Evolutionary conservation across 1,140 invertebrate genomes (phyloP).

Genomic region (Globodera ellingtonae): DNA sequence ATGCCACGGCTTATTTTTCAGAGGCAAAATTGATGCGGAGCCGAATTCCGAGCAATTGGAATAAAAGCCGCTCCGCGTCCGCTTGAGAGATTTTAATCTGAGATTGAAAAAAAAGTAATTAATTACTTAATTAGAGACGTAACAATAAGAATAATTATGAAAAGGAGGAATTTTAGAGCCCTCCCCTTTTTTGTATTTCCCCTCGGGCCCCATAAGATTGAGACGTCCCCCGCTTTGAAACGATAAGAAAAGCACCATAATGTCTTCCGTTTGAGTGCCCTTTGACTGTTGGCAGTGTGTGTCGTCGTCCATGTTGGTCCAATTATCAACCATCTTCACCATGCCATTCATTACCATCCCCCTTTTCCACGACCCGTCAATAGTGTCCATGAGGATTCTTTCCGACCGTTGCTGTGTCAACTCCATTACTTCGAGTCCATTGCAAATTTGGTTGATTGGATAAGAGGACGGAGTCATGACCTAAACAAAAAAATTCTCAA

Average conservation of each 20-base stretch:
- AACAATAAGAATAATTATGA: background rate
- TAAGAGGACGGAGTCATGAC: conserved; percentile 4
- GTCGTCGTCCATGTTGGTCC: background rate
- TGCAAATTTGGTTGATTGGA: background rate
- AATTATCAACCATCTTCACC: background rate
- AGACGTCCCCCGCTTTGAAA: no score
- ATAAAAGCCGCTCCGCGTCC: conserved; percentile 18
- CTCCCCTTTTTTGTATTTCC: no score
- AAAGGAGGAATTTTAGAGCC: background rate
- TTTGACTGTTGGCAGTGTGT: background rate
- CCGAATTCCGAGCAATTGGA: conserved; percentile 18
- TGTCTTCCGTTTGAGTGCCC: conserved; percentile 22
- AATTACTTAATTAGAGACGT: background rate
- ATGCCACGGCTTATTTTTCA: background rate
- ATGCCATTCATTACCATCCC: background rate
- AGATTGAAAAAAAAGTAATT: background rate
- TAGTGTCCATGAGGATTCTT: background rate
- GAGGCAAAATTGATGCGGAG: background rate
- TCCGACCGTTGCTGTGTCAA: background rate
- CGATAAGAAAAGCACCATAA: background rate
- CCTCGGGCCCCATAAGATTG: no score
- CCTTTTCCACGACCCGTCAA: background rate
- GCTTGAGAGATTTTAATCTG: conserved; percentile 17
- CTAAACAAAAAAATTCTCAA: conserved; percentile 3
- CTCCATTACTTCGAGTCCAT: background rate